phyloP scores from a whole-genome alignment of 2,888 invertebrate genomes.

The Drosophila infuscata region DNA sequence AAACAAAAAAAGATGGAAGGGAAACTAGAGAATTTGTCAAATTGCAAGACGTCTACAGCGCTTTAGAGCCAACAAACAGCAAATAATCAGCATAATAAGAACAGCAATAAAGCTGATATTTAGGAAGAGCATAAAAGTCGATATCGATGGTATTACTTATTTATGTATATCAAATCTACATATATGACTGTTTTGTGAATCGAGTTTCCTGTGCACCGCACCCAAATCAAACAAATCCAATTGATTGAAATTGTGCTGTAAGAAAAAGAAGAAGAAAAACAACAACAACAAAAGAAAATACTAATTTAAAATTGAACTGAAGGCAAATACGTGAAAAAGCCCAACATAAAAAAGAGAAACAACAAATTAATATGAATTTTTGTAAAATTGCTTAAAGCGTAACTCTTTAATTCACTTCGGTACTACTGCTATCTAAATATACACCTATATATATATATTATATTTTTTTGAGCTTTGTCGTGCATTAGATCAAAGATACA shows the following conservation, averaged over 20 bases:
- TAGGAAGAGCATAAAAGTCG: conserved; percentile 23
- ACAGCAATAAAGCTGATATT: conserved; percentile 23
- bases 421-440: conserved; percentile 33
- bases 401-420: conserved; percentile 53
- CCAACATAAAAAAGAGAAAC: conserved; percentile 19
- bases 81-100: conserved; percentile 22
- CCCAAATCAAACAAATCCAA: conserved; percentile 45
- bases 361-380: conserved; percentile 52
- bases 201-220: conserved; percentile 44
- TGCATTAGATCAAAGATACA: conserved; percentile 17
- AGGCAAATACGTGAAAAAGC: conserved; percentile 24
- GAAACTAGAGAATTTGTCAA: conserved; percentile 73
- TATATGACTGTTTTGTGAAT: conserved; percentile 51
- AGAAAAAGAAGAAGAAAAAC: conserved; percentile 7
- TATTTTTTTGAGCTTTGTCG: conserved; percentile 33
- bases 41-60: conserved; percentile 64
- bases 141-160: conserved; percentile 34
- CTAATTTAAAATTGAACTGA: conserved; percentile 45
- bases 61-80: conserved; percentile 40
- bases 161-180: conserved; percentile 37
- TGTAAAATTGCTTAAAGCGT: conserved; percentile 66
- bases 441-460: conserved; percentile 1
- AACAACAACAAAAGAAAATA: conserved; percentile 9
- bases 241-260: conserved; percentile 49
- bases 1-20: conserved; percentile 18